Evolutionary conservation across 2,113 vertebrate genomes (phyloP), one percentile per base, ranked within the genome.

Genomic region (Tupaia tana): DNA sequence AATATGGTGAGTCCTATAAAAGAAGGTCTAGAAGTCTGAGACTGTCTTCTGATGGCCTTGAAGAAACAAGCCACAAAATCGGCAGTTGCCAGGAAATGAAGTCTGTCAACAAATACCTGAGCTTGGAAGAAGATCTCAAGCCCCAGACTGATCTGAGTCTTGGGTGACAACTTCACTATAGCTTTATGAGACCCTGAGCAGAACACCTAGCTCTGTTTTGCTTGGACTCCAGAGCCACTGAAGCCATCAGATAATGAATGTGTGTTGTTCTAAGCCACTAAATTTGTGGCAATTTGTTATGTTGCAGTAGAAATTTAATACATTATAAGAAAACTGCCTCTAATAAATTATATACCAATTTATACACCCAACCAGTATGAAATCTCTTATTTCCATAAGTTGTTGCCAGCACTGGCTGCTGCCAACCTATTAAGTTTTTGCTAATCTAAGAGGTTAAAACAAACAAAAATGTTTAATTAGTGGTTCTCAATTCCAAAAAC

Each of bases 381-480:
- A 10, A 66, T 12, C 54, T 71, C 7, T 31, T 7, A 7, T 83
- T 74, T 94, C 71, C 1, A 15, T 56, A 61, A 67, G 19, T 58
- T 88, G 87, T 86, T 92, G 52, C n/a, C 58, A 74, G 7, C 6
- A 22, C 2, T 79, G 10, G 3, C 18, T 82, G 1, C 89, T 74
- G 19, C 5, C 15, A 94, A 69, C 7, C 34, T 86, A 88, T 89
- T 82, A 93, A 74, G 74, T 79, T 14, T 78, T 85, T 89, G 24
- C 13, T 59, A 82, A 19, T 52, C 82, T 63, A 64, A 90, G 34
- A 78, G 27, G 10, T 86, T 67, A 85, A 84, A 85, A 67, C 43
- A 43, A 43, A 43, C 43, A 91, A 85, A 77, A 54, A 71, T 66
- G 34, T 24, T 81, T 90, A 78, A 18, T 86, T 69, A 75, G 10